A percentile compares a stretch with the other conserved stretches of the same genome.
These are phyloP conservation scores for Hydrophis major DNA, from an alignment of 2,797 vertebrate genomes.

Conservation along the genomic window DNA sequence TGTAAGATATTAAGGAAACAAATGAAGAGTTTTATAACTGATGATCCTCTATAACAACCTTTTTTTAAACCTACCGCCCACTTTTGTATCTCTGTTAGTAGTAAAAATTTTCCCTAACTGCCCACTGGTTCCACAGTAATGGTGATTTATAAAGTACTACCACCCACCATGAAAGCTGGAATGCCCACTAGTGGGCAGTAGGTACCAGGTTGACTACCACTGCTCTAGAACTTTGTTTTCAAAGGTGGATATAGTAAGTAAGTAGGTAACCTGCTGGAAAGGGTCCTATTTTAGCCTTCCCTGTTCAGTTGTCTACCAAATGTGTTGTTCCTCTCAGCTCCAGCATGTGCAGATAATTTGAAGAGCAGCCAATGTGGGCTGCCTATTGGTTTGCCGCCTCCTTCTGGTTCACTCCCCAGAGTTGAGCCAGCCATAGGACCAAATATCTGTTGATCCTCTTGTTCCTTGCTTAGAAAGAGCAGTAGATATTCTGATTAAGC, in stretches of 20 bases:
- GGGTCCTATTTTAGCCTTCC: background rate
- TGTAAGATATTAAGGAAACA: background rate
- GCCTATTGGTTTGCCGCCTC: background rate
- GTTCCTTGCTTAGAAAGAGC: background rate
- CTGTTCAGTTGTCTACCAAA: background rate
- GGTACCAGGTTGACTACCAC: too few relatives aligned
- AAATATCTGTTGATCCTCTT: background rate
- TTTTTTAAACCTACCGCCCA: too few relatives aligned
- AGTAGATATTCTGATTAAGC: background rate
- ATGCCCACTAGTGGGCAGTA: too few relatives aligned
- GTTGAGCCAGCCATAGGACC: background rate
- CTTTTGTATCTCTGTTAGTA: too few relatives aligned
- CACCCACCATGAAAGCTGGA: too few relatives aligned
- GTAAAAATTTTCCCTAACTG: too few relatives aligned
- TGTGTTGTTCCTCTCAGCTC: background rate
- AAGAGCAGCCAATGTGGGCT: background rate
- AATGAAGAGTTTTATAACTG: background rate
- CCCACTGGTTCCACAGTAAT: too few relatives aligned
- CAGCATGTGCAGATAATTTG: background rate
- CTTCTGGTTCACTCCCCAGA: background rate
- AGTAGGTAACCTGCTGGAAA: background rate
- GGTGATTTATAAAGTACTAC: too few relatives aligned
- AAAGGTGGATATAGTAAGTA: background rate
- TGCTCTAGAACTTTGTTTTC: background rate
- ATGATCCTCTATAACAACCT: background rate